Percentiles rank a stretch among this genome's conserved stretches.
Conservation (phyloP, 2,888 invertebrate species). For the Andrena marginata region DNA sequence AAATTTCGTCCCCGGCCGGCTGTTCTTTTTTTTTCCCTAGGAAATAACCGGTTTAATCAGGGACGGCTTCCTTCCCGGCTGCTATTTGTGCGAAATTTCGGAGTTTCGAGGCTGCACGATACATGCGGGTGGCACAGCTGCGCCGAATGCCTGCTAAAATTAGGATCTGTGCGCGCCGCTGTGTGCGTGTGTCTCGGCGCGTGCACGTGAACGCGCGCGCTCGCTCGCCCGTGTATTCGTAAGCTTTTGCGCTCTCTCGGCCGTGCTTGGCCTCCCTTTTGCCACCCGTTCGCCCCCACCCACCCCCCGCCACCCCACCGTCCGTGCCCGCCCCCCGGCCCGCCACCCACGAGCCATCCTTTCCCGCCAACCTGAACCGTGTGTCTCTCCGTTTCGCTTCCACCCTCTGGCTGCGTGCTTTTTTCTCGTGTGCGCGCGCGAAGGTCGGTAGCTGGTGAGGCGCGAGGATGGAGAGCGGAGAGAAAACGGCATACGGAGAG, state of each 20-base stretch:
- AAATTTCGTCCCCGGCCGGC: conserved; percentile 62
- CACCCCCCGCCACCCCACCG: too few species aligned
- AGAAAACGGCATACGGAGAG: conserved; percentile 47
- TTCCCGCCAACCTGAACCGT: conserved; percentile 12
- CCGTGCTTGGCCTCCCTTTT: conserved; percentile 57
- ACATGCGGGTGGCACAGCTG: conserved; percentile 79
- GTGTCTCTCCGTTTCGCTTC: conserved; percentile 41
- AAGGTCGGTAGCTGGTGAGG: conserved; percentile 73
- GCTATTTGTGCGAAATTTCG: conserved; percentile 76
- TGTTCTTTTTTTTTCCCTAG: conserved; percentile 67
- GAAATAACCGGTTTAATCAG: conserved; percentile 76
- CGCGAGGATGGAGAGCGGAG: conserved; percentile 62
- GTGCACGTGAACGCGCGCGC: conserved; percentile 38
- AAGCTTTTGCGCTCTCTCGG: conserved; percentile 65
- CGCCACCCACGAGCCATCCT: conserved; percentile 17
- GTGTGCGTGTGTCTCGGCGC: conserved; percentile 46
- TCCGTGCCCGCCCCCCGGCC: background rate
- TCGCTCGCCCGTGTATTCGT: conserved; percentile 51
- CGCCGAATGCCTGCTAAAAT: conserved; percentile 80
- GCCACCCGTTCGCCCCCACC: conserved; percentile 14
- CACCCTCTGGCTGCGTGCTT: conserved; percentile 63
- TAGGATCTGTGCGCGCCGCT: conserved; percentile 74
- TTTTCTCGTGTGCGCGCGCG: conserved; percentile 69
- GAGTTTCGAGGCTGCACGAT: conserved; percentile 75
- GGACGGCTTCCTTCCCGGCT: conserved; percentile 74